Base-by-base conservation (phyloP, 2,888 invertebrate genomes). In the Agriopis aurantiaria region DNA sequence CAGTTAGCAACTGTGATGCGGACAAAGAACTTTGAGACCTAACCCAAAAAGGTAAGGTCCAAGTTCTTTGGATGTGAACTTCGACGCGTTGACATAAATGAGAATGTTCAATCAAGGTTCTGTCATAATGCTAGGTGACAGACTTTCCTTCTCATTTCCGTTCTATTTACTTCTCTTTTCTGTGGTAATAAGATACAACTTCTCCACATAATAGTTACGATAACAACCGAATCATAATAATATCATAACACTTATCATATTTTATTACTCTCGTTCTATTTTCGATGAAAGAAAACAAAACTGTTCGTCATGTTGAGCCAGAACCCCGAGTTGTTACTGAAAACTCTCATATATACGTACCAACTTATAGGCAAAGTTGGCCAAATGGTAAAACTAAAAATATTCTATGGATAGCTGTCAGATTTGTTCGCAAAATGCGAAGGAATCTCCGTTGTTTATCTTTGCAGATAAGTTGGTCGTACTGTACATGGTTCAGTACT, bases 291-390 rank as follows among this genome's bases (percentile, higher is more conserved):
- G 51, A 65, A 65, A 69, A 69, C 61, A 69, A 69, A 48, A 55
- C 65, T 23, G n/a, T 69, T 56, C 60, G 45, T 69, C 69, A 65
- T 60, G 56, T 60, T 69, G 62, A 60, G 61, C 52, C 60, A 55
- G 59, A 53, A 68, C 57, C 61, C 41, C 49, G 58, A 68, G 63
- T 55, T 23, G 17, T 11, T 1, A 46, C 45, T 56, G 43, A 56
- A 56, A 56, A 43, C 43, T 56, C 14, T 56, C 43, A 56, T 41
- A 43, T 14, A 4, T 14, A 56, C 17, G 51, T 9, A 56, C 41
- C n/a, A 56, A 43, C 11, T 56, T 56, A 56, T 43, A 4, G 14
- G n/a, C 1, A 10, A 3, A 9, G 8, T 8, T 10, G 7, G 43
- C 8, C 14, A 43, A 56, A 56, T 43, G 3, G 9, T 14, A 3